Evolutionary conservation across 2,888 invertebrate genomes (phyloP).

Genomic region (Auanema freiburgensis): DNA sequence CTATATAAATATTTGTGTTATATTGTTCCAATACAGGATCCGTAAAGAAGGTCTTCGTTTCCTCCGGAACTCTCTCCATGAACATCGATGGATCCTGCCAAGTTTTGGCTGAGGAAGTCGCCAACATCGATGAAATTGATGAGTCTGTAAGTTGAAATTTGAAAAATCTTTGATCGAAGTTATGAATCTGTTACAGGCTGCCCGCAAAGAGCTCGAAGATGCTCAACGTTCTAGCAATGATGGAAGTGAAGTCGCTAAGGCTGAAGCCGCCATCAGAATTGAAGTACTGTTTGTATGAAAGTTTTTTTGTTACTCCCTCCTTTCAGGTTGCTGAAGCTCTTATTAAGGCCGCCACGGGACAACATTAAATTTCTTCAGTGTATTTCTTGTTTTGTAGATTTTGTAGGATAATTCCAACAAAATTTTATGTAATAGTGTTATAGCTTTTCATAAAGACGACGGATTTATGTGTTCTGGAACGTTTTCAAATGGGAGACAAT

Average conservation of each 20-base stretch:
- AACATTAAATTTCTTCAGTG: conserved; percentile 9
- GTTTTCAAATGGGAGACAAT: no score
- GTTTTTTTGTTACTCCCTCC: neutral
- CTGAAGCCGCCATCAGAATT: conserved; percentile 58
- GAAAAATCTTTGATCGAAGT: no score
- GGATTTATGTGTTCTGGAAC: no score
- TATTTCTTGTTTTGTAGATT: conserved; percentile 14
- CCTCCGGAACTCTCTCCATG: conserved; percentile 63
- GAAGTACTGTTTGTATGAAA: conserved; percentile 35
- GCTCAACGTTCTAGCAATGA: conserved; percentile 55
- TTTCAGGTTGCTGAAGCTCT: conserved; percentile 22
- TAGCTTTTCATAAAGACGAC: no score
- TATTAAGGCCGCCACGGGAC: conserved; percentile 19
- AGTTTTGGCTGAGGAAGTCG: conserved; percentile 60
- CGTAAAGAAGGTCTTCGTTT: conserved; percentile 55
- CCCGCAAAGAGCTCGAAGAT: conserved; percentile 55
- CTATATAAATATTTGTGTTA: neutral
- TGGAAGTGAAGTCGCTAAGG: conserved; percentile 55
- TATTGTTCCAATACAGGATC: conserved; percentile 41
- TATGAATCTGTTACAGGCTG: conserved; percentile 50
- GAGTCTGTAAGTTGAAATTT: conserved; percentile 50
- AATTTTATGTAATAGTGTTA: no score
- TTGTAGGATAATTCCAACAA: no score
- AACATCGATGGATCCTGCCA: conserved; percentile 63
- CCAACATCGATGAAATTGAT: conserved; percentile 57